Base-by-base conservation (phyloP, 2,113 vertebrate genomes). In the Bubo scandiacus region DNA sequence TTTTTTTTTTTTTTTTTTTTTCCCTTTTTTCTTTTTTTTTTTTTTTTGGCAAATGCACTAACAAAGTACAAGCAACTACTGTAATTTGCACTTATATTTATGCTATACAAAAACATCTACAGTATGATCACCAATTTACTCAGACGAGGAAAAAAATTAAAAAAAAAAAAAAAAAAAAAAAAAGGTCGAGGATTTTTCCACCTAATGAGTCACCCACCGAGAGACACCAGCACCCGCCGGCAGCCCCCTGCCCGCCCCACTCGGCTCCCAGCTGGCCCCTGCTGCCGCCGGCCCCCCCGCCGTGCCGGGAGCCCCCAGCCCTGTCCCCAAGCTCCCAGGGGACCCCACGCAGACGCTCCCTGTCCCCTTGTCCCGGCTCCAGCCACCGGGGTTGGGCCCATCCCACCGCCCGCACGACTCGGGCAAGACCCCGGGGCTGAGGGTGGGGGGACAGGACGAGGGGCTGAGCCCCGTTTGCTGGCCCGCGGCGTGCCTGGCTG, bases 101-200 rank as follows among this genome's bases (percentile, higher is more conserved):
- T 75, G 80, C 95, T 65, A 29, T 90, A 68, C 89, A 86, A 85
- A 95, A 92, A 80, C 92, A 92, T 9, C 89, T 47, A 91, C 59
- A 13, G 82, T 9, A 67, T 77, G 95, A 87, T 43, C 95, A 81
- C 36, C 0, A 43, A 43, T 22, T 75, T 58, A 62, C 85, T 84
- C 8, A 13, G 79, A 80, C 47, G 6, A 66, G 49, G n/a, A 54
- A 9, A 59, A 58, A 92, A 82, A 45, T 6, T 25, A 5, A 5
- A 4, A 5, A 34, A 4, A 54, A 40, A 32, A 20, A 8, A 13
- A 23, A 8, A 4, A 10, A 13, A 49, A 29, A 30, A 7, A 21
- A 58, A 68, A 85, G 15, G 58, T 38, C 4, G 38, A 91, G 55
- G 49, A 51, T 4, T 61, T 82, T 51, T 52, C 87, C 59, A 57